Evolutionary conservation across 2,113 vertebrate species (phyloP).

Genomic region (Puffinus mauretanicus): DNA sequence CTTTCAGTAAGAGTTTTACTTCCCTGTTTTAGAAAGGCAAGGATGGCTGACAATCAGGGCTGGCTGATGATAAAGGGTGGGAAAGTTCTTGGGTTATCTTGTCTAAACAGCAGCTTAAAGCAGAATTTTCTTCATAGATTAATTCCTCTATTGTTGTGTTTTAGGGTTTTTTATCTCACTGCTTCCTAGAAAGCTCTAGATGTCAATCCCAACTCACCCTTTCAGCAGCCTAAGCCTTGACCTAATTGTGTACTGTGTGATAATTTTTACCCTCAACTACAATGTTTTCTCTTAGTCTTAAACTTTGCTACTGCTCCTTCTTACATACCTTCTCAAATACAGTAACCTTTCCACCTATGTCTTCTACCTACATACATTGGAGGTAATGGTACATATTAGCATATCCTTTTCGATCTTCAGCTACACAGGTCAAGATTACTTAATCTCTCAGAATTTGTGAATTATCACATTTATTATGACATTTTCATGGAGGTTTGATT

Average conservation of each 20-base stretch:
- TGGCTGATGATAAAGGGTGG: background rate
- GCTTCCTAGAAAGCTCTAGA: background rate
- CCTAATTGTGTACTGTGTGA: background rate
- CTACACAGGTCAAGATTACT: background rate
- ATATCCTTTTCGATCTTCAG: background rate
- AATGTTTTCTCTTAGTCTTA: background rate
- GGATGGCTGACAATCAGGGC: background rate
- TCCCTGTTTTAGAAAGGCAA: background rate
- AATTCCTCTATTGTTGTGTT: background rate
- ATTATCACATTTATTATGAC: background rate
- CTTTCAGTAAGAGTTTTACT: background rate
- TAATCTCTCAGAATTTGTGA: background rate
- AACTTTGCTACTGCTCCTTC: background rate
- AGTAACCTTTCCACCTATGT: background rate
- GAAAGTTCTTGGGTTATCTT: background rate
- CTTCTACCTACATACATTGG: accelerated
- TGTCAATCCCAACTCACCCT: background rate
- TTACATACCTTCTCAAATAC: background rate
- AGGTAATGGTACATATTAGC: background rate
- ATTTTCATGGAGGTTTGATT: background rate
- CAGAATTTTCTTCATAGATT: background rate
- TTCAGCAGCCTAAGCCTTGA: background rate
- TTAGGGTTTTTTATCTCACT: background rate
- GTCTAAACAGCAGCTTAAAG: background rate
- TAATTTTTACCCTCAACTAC: background rate